These are phyloP conservation scores for Calidris pygmaea DNA, from an alignment of 2,113 vertebrate species.

Conservation along the genomic window DNA sequence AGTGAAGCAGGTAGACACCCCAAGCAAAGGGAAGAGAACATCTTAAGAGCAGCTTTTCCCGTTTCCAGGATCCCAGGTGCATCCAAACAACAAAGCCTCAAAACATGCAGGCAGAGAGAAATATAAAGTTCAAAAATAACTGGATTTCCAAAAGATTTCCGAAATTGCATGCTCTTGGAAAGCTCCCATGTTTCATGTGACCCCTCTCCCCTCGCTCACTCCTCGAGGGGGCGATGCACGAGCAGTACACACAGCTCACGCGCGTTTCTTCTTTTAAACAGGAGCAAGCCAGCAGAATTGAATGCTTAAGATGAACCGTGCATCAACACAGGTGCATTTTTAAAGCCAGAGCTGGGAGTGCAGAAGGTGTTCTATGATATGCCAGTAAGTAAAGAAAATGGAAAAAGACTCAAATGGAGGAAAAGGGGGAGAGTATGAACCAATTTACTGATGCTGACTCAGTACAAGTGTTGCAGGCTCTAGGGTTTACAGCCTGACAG, in stretches of 20 bases:
- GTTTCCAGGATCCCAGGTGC: neutral
- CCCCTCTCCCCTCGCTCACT: neutral
- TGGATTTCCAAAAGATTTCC: no score
- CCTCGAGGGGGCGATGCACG: neutral
- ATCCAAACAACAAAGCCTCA: neutral
- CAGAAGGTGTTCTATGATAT: neutral
- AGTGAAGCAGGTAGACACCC: neutral
- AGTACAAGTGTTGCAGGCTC: accelerated
- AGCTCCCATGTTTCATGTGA: neutral
- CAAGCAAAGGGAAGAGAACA: neutral
- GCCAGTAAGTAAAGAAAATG: neutral
- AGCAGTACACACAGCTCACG: accelerated
- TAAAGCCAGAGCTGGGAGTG: neutral
- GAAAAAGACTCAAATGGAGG: neutral
- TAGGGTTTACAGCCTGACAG: neutral
- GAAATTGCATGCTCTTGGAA: neutral
- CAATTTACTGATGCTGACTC: neutral
- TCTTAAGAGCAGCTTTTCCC: neutral
- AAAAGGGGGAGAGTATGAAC: accelerated
- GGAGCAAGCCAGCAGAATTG: neutral
- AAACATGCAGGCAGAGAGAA: neutral
- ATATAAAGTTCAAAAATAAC: neutral
- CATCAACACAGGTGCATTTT: neutral
- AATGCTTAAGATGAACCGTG: accelerated
- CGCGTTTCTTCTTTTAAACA: neutral